Conservation (phyloP, 1,140 invertebrate species). For the Saxidomus purpurata region DNA sequence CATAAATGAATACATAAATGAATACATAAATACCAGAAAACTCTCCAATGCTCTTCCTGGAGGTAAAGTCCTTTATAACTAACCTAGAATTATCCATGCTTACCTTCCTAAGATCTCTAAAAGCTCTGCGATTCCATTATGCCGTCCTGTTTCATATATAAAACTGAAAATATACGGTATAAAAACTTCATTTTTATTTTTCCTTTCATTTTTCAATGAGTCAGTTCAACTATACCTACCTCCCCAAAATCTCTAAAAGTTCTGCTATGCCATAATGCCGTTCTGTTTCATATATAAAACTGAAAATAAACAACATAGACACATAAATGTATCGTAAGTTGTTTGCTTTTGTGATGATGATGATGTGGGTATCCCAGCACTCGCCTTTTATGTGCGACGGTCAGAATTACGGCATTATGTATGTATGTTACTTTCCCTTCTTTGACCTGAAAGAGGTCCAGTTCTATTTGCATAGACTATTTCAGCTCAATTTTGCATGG, state of each 20-base stretch:
- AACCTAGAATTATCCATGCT: constrained; percentile 46
- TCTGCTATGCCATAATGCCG: constrained; percentile 82
- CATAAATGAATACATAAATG: too few relatives aligned
- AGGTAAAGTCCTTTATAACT: not conserved
- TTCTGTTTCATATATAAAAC: constrained; percentile 84
- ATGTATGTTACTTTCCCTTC: too few relatives aligned
- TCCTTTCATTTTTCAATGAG: not conserved
- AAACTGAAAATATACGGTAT: constrained; percentile 74
- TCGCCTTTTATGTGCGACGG: too few relatives aligned
- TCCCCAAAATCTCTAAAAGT: constrained; percentile 85
- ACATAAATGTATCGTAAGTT: constrained; percentile 32
- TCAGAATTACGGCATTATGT: too few relatives aligned
- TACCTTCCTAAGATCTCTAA: constrained; percentile 86
- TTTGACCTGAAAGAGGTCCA: too few relatives aligned
- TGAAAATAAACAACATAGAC: constrained; percentile 66
- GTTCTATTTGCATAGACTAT: too few relatives aligned
- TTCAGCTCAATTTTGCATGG: too few relatives aligned
- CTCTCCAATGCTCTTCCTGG: too few relatives aligned
- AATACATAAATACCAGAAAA: too few relatives aligned
- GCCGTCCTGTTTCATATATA: constrained; percentile 83
- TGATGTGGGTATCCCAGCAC: not conserved
- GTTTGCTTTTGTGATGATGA: not conserved
- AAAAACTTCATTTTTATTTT: constrained; percentile 7
- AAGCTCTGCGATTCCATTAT: constrained; percentile 83
- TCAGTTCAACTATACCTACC: constrained; percentile 72